Base-by-base conservation (phyloP, 2,113 vertebrate genomes). In the Nothobranchius furzeri region DNA sequence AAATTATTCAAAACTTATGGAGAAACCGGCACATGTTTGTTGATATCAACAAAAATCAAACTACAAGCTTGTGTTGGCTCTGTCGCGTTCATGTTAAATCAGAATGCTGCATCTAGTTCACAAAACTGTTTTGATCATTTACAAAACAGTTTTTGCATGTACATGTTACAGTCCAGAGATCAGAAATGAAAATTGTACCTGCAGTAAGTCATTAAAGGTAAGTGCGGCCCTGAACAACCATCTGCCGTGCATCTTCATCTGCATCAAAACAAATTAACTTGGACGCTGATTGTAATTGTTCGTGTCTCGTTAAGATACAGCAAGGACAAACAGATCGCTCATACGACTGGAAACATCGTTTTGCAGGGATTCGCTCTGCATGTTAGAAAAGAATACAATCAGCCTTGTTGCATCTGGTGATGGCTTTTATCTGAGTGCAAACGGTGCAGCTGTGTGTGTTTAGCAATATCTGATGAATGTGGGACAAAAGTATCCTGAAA, bases 241-340 rank as follows among this genome's bases (percentile, higher is more conserved):
- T 51, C 64, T 60, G 47, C 73, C 79, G 68, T 62, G 76, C 75
- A 77, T 85, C 71, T 66, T 85, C 69, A 78, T 79, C 76, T 48
- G 64, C 42, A 83, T 86, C 60, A 78, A 62, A 81, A 73, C 47
- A 71, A 83, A 85, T 24, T 13, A 63, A 82, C 68, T 48, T 53
- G 46, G 78, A 87, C 82, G 79, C 67, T 84, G 70, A 85, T 67
- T 70, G 45, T 75, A 79, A 87, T 82, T 83, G 73, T 77, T 75
- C 77, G 64, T 82, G 70, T 60, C 72, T 59, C 59, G 64, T 68
- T 24, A 52, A 86, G 69, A 81, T 75, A 79, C 46, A 17, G 67
- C 50, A 30, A 53, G 12, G 51, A 30, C 66, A 75, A 74, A 85
- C 56, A 63, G 75, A 70, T 78, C 76, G 37, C 20, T 61, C 51